Evolutionary conservation across 2,888 invertebrate genomes (phyloP).

Genomic region (Epistrophe grossulariae): DNA sequence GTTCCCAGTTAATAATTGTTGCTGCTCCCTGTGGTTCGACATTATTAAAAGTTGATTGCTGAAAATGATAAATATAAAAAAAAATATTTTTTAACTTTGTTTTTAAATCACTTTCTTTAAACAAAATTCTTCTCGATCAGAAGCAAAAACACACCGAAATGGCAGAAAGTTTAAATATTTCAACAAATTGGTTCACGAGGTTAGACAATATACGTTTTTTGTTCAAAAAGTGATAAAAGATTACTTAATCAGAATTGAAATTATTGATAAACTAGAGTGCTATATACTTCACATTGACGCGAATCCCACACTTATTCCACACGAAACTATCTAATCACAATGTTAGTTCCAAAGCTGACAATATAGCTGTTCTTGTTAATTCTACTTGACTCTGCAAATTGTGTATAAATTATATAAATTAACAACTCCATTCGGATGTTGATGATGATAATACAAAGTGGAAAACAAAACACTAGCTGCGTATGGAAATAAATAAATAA

Average conservation of each 20-base stretch:
- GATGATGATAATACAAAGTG: constrained; percentile 28
- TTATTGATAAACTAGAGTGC: constrained; percentile 19
- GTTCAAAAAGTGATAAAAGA: neutral
- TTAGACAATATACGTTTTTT: neutral
- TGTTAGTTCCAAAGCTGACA: neutral
- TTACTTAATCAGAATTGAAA: constrained; percentile 6
- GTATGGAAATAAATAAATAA: neutral
- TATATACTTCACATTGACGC: constrained; percentile 35
- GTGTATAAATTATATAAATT: constrained; percentile 43
- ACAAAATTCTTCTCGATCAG: neutral
- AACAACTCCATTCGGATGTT: constrained; percentile 35
- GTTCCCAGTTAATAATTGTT: constrained; percentile 65
- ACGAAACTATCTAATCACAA: constrained; percentile 28
- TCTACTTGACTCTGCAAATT: neutral
- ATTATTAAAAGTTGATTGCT: constrained; percentile 59
- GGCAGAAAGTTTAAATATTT: constrained; percentile 1
- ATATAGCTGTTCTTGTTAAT: constrained; percentile 1
- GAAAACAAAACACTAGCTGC: constrained; percentile 8
- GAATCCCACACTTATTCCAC: constrained; percentile 16
- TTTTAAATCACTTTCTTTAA: neutral
- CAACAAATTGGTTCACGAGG: neutral
- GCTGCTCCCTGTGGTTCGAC: constrained; percentile 66
- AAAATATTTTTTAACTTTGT: neutral
- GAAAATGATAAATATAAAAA: constrained; percentile 16
- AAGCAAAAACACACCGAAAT: constrained; percentile 1